Evolutionary conservation across 2,113 vertebrate species (phyloP).

Genomic region (Nerophis lumbriciformis): DNA sequence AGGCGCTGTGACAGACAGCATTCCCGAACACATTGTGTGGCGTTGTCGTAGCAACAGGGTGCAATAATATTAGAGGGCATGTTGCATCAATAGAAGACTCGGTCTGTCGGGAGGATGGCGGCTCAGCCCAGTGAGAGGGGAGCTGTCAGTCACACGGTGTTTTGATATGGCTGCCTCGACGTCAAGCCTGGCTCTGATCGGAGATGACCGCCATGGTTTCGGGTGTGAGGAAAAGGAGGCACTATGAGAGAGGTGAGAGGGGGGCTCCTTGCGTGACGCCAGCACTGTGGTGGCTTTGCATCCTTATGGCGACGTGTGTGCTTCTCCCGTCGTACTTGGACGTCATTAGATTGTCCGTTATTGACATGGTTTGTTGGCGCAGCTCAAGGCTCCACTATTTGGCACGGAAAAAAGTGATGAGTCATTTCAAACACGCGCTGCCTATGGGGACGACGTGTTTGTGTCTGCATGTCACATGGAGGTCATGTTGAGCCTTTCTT

Average conservation of each 20-base stretch:
- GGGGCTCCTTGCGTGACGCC: constrained; percentile 32
- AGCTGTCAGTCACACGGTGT: constrained; percentile 12
- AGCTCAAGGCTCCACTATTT: neutral
- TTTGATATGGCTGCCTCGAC: constrained; percentile 38
- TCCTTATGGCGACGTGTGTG: constrained; percentile 22
- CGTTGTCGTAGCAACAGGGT: constrained; percentile 57
- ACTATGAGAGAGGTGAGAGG: constrained; percentile 63
- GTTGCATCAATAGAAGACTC: constrained; percentile 54
- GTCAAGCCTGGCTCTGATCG: constrained; percentile 24
- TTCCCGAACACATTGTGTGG: constrained; percentile 59
- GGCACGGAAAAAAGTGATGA: constrained; percentile 31
- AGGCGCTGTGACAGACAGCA: constrained; percentile 47
- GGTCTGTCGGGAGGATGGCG: constrained; percentile 40
- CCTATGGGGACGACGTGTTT: constrained; percentile 23
- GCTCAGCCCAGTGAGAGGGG: constrained; percentile 33
- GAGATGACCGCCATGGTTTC: constrained; percentile 52
- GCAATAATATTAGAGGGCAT: constrained; percentile 46
- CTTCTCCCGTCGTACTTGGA: constrained; percentile 21
- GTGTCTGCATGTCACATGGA: constrained; percentile 25
- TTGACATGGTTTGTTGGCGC: constrained; percentile 21
- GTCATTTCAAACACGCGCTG: constrained; percentile 34
- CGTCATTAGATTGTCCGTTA: neutral
- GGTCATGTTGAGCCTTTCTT: constrained; percentile 6
- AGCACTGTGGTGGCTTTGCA: constrained; percentile 33
- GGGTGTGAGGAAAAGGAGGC: constrained; percentile 62